Evolutionary conservation across 2,797 vertebrate genomes (phyloP).

Genomic region (Craterocephalus amniculus): DNA sequence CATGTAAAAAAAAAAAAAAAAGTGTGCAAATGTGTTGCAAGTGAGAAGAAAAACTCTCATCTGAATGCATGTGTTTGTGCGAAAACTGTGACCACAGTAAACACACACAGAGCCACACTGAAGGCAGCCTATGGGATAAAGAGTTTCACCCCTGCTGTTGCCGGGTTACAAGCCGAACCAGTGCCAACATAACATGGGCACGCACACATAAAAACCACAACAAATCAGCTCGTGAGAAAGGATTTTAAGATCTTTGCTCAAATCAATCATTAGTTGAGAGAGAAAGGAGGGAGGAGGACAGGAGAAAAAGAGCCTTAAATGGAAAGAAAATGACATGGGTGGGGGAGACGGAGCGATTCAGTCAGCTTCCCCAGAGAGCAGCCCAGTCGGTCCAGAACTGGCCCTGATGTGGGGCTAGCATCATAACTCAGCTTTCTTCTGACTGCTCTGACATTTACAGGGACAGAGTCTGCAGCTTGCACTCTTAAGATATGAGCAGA

Average conservation of each 20-base stretch:
- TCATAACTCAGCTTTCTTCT: slow-evolving; percentile 49
- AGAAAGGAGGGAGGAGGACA: neutral
- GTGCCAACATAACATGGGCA: slow-evolving; percentile 56
- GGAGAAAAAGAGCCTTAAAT: slow-evolving; percentile 40
- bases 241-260: slow-evolving; percentile 60
- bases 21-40: slow-evolving; percentile 35
- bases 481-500: neutral
- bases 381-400: slow-evolving; percentile 55
- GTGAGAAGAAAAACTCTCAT: slow-evolving; percentile 30
- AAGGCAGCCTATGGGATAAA: slow-evolving; percentile 74
- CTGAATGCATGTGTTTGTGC: slow-evolving; percentile 13
- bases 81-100: slow-evolving; percentile 36
- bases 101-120: slow-evolving; percentile 46
- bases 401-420: slow-evolving; percentile 48
- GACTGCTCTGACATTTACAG: slow-evolving; percentile 25
- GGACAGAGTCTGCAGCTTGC: slow-evolving; percentile 12
- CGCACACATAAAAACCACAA: slow-evolving; percentile 38
- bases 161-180: slow-evolving; percentile 74
- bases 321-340: slow-evolving; percentile 31
- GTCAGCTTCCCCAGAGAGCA: slow-evolving; percentile 42
- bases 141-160: slow-evolving; percentile 73
- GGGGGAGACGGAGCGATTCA: slow-evolving; percentile 48
- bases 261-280: slow-evolving; percentile 71
- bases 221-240: slow-evolving; percentile 39
- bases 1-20: slow-evolving; percentile 33